Percentiles rank a stretch among this genome's conserved stretches.
Conservation (phyloP, 2,888 invertebrate species). For the Pherbina coryleti region DNA sequence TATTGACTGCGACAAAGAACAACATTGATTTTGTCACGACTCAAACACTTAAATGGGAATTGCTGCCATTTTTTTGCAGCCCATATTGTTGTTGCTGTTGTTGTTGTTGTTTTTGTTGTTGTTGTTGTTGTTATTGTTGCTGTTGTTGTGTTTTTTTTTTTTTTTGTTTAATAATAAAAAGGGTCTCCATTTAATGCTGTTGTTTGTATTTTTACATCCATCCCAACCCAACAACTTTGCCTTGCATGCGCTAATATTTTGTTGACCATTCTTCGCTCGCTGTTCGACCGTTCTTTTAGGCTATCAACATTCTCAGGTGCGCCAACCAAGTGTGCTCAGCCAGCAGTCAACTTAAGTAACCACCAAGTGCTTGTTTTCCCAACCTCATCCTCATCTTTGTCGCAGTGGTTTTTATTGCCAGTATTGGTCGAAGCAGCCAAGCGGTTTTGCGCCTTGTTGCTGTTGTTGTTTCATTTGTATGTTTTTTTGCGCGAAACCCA, state of each 20-base stretch:
- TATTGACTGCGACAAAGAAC: conserved; percentile 52
- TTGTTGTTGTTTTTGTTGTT: conserved; percentile 13
- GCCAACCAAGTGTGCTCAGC: conserved; percentile 47
- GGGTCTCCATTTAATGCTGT: conserved; percentile 16
- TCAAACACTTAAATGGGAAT: conserved; percentile 50
- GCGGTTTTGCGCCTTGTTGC: not conserved
- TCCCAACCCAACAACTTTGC: conserved; percentile 26
- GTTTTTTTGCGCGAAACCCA: not conserved
- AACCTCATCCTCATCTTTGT: not conserved
- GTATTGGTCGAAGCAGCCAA: not conserved
- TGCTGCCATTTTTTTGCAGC: conserved; percentile 23
- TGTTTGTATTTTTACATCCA: conserved; percentile 31
- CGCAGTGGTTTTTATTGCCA: not conserved
- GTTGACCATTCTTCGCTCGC: conserved; percentile 47
- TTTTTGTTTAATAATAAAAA: not conserved
- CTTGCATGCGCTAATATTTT: conserved; percentile 47
- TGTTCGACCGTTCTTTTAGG: conserved; percentile 45
- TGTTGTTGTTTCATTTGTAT: conserved; percentile 10
- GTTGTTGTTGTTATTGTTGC: conserved; percentile 21
- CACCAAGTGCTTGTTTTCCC: not conserved
- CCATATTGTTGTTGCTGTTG: conserved; percentile 19
- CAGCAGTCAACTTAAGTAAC: conserved; percentile 2
- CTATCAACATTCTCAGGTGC: conserved; percentile 70
- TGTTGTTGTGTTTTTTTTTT: conserved; percentile 23
- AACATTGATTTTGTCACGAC: conserved; percentile 59